Conservation (phyloP, 2,797 vertebrate genomes). For the Carcharodon carcharias region DNA sequence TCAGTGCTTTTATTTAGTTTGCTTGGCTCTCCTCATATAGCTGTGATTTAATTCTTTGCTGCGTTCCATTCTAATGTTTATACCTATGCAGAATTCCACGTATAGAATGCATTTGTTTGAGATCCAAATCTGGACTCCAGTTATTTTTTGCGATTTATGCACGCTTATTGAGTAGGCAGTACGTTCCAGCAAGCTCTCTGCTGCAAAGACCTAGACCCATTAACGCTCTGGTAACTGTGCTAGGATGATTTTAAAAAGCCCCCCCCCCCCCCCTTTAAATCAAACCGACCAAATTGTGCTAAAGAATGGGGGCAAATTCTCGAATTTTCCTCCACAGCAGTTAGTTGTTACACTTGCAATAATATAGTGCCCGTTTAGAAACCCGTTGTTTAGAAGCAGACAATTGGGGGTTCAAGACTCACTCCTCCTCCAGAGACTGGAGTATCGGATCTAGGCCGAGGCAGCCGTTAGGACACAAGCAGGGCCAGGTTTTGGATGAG, state of each 20-base stretch:
- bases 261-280: too few relatives aligned
- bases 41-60: neutral
- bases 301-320: neutral
- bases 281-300: neutral
- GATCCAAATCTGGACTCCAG: neutral
- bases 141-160: neutral
- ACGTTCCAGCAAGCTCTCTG: too few relatives aligned
- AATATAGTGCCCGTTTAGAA: too few relatives aligned
- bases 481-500: neutral
- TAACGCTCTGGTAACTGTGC: neutral
- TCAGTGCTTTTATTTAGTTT: neutral
- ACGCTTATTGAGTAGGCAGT: neutral
- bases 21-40: neutral
- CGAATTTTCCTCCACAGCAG: neutral
- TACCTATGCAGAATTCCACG: neutral
- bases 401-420: neutral
- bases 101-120: neutral
- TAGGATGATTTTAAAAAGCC: neutral
- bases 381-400: neutral
- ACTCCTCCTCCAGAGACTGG: neutral
- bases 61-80: neutral
- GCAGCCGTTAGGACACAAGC: neutral
- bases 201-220: too few relatives aligned
- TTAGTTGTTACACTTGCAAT: too few relatives aligned
- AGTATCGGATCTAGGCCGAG: neutral